These are phyloP conservation scores for Cephalopachus bancanus DNA, from an alignment of 2,797 vertebrate species.

Conservation along the genomic window DNA sequence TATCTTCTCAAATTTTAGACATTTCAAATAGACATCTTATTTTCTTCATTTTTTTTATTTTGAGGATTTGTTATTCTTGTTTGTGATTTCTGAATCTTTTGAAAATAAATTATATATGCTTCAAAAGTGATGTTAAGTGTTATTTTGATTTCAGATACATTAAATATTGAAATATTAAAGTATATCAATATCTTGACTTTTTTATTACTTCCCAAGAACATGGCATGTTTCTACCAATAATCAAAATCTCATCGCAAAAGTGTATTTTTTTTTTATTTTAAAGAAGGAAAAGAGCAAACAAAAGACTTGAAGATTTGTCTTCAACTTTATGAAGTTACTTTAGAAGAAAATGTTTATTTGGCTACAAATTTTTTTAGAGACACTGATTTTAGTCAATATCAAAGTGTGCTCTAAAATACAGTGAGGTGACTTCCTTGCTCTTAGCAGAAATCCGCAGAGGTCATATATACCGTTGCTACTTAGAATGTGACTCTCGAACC, in stretches of 20 bases:
- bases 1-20: background rate
- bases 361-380: background rate
- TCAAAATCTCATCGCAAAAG: background rate
- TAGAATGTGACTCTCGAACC: background rate
- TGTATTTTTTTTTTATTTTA: background rate
- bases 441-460: background rate
- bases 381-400: background rate
- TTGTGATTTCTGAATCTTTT: constrained; percentile 9
- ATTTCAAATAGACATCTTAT: background rate
- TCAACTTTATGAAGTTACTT: background rate
- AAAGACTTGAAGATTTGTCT: background rate
- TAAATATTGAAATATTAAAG: background rate
- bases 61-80: background rate
- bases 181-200: background rate
- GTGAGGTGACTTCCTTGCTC: background rate
- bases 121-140: background rate
- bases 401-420: background rate
- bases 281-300: background rate
- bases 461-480: background rate
- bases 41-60: background rate
- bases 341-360: background rate
- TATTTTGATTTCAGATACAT: background rate
- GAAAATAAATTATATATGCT: background rate
- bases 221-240: background rate
- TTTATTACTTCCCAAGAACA: background rate